Percentiles rank a stretch among this genome's conserved stretches.
Conservation (phyloP, 1,140 invertebrate genomes). For the Laodelphax striatellus region DNA sequence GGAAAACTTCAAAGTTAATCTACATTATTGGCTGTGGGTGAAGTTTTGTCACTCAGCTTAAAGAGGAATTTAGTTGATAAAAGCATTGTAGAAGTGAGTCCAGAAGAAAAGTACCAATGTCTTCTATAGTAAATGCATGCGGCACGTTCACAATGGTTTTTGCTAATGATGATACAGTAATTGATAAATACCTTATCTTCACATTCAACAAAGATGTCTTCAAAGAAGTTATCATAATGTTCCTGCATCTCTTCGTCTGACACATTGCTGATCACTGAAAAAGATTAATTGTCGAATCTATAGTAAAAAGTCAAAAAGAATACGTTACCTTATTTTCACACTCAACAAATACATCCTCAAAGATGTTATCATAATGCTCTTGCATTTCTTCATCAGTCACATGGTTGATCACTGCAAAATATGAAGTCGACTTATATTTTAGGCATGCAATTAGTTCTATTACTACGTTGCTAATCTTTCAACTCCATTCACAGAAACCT, state of each 20-base stretch:
- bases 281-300: constrained; percentile 14
- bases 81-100: too few relatives aligned
- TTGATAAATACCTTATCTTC: constrained; percentile 66
- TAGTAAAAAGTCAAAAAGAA: neutral
- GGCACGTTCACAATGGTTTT: too few relatives aligned
- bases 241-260: constrained; percentile 97
- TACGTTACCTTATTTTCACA: constrained; percentile 76
- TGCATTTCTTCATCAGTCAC: constrained; percentile 97
- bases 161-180: too few relatives aligned
- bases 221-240: constrained; percentile 99
- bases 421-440: constrained; percentile 5
- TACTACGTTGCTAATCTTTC: neutral
- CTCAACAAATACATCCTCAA: constrained; percentile 98
- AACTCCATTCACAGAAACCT: neutral
- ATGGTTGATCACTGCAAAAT: constrained; percentile 62
- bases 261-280: constrained; percentile 72
- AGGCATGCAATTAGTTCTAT: too few relatives aligned
- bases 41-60: too few relatives aligned
- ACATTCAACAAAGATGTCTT: constrained; percentile 97
- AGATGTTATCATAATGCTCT: constrained; percentile 98
- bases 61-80: too few relatives aligned
- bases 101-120: too few relatives aligned
- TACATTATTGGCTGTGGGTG: too few relatives aligned
- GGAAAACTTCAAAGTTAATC: too few relatives aligned
- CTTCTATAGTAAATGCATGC: too few relatives aligned